Conservation (phyloP, 2,888 invertebrate species). For the Trichacis sp. region DNA sequence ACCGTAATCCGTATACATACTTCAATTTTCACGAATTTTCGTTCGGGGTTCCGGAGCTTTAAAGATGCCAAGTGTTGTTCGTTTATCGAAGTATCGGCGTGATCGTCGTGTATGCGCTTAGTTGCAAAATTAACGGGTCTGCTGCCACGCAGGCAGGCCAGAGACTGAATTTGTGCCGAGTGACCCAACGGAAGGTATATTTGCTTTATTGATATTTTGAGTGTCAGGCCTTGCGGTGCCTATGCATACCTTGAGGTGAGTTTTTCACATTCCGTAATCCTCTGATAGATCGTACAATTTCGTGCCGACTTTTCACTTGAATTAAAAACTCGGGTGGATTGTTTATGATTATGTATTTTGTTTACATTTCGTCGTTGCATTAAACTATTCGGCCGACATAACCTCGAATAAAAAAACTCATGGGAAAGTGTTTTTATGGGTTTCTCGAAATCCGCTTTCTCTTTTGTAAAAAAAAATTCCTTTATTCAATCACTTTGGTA, state of each 20-base stretch:
- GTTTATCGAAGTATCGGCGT: constrained; percentile 38
- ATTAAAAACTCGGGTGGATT: not conserved
- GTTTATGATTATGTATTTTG: constrained; percentile 13
- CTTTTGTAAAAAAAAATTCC: too few species aligned
- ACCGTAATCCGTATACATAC: constrained; percentile 51
- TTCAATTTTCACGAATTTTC: constrained; percentile 27
- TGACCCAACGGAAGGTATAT: constrained; percentile 50
- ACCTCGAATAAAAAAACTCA: constrained; percentile 19
- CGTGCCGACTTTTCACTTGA: constrained; percentile 68
- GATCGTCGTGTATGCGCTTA: constrained; percentile 49
- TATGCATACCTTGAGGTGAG: constrained; percentile 78
- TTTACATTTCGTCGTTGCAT: constrained; percentile 26
- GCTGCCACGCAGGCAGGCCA: constrained; percentile 42
- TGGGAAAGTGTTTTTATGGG: not conserved
- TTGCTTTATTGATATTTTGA: constrained; percentile 65
- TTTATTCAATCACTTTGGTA: too few species aligned
- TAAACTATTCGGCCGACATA: constrained; percentile 12
- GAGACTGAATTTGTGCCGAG: constrained; percentile 53
- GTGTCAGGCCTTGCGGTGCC: constrained; percentile 63
- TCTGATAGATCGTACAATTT: constrained; percentile 83
- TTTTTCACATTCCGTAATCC: constrained; percentile 91
- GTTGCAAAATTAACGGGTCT: constrained; percentile 35
- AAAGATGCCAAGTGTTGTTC: constrained; percentile 36
- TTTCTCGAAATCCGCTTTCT: too few species aligned
- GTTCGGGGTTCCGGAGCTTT: constrained; percentile 15